Conservation (phyloP, 2,888 invertebrate species). For the Dinocampus coccinellae region DNA sequence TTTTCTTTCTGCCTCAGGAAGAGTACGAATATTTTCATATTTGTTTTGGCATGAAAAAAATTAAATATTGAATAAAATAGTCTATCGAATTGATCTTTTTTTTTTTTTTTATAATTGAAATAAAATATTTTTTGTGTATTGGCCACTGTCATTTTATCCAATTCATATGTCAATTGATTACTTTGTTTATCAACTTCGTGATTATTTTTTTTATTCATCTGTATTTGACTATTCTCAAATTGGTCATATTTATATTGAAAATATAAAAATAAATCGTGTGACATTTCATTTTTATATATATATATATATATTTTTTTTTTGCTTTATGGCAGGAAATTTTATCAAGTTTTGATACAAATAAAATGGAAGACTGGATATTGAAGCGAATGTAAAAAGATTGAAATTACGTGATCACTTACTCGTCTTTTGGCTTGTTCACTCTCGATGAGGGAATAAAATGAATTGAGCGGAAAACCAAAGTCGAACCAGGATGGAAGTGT, state of each 20-base stretch:
- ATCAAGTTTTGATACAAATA: not conserved
- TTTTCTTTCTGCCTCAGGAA: not conserved
- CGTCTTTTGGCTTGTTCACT: conserved; percentile 35
- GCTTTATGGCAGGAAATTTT: not conserved
- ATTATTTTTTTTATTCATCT: not conserved
- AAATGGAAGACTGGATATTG: not conserved
- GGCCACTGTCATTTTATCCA: too few species aligned
- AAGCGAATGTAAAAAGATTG: not conserved
- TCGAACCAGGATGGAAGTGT: conserved; percentile 1
- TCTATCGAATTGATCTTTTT: too few species aligned
- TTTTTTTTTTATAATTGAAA: too few species aligned
- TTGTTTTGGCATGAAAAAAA: not conserved
- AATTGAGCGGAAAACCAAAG: conserved; percentile 36
- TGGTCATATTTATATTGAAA: not conserved
- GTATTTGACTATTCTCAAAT: not conserved
- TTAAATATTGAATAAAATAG: not conserved
- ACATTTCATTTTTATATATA: not conserved
- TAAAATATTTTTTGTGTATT: too few species aligned
- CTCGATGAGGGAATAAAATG: conserved; percentile 27
- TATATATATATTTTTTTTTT: not conserved
- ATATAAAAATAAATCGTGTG: not conserved
- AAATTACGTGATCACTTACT: conserved; percentile 31
- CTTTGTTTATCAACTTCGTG: too few species aligned
- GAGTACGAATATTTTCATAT: not conserved
- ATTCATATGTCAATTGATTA: too few species aligned